Evolutionary conservation across 2,797 vertebrate species (phyloP).

Genomic region (Dicrostonyx torquatus): DNA sequence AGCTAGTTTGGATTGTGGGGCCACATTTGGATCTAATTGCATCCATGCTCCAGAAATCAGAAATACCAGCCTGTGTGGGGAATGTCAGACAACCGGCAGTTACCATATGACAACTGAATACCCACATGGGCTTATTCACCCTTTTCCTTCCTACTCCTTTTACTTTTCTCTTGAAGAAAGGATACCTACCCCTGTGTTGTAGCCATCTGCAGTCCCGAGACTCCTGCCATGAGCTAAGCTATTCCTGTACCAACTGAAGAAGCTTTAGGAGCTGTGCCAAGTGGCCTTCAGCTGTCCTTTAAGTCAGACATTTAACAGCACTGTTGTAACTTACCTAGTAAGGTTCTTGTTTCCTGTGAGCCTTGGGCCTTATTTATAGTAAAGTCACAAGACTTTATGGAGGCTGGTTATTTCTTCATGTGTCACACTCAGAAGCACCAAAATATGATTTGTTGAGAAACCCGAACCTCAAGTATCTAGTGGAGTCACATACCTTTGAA

Average conservation of each 20-base stretch:
- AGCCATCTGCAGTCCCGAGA: background rate
- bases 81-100: background rate
- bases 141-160: background rate
- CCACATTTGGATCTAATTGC: background rate
- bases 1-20: background rate
- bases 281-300: too few relatives aligned
- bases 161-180: background rate
- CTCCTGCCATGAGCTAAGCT: background rate
- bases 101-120: background rate
- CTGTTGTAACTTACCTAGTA: background rate
- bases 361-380: background rate
- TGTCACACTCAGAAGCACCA: background rate
- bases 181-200: background rate
- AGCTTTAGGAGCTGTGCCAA: background rate
- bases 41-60: background rate
- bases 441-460: background rate
- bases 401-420: background rate
- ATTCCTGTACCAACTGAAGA: background rate
- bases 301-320: background rate
- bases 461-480: background rate
- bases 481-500: conserved; percentile 14
- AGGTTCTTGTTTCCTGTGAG: background rate
- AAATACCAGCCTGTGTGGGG: background rate
- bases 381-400: background rate
- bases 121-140: too few relatives aligned